These are phyloP conservation scores for Connochaetes taurinus DNA, from an alignment of 2,113 vertebrate species.

Conservation along the genomic window DNA sequence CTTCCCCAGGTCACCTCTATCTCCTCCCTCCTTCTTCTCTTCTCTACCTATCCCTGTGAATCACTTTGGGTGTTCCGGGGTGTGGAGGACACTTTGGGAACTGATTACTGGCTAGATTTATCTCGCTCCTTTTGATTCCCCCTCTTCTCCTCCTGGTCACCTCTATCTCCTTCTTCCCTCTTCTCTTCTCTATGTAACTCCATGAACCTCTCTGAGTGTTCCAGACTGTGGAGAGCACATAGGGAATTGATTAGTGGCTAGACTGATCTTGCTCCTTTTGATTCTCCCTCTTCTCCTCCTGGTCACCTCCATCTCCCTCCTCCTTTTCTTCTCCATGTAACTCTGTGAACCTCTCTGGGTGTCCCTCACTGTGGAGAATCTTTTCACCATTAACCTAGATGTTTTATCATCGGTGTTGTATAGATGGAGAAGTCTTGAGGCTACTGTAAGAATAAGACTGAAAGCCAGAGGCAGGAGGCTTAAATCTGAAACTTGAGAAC, in stretches of 20 bases:
- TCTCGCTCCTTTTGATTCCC: background rate
- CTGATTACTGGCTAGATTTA: background rate
- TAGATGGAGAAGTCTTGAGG: background rate
- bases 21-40: background rate
- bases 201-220: background rate
- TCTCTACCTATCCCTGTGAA: background rate
- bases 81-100: background rate
- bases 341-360: background rate
- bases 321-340: background rate
- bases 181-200: background rate
- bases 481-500: background rate
- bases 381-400: background rate
- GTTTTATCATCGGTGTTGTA: background rate
- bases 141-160: background rate
- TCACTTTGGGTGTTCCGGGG: background rate
- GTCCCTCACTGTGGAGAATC: background rate
- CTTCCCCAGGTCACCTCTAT: background rate
- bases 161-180: background rate
- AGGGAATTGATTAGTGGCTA: background rate
- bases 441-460: background rate
- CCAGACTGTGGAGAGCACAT: background rate
- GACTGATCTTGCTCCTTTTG: background rate
- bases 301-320: background rate
- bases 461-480: background rate
- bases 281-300: background rate